A percentile compares a stretch with the other conserved stretches of the same genome.
Conservation (phyloP, 2,888 invertebrate genomes). For the Aporophyla nigra region DNA sequence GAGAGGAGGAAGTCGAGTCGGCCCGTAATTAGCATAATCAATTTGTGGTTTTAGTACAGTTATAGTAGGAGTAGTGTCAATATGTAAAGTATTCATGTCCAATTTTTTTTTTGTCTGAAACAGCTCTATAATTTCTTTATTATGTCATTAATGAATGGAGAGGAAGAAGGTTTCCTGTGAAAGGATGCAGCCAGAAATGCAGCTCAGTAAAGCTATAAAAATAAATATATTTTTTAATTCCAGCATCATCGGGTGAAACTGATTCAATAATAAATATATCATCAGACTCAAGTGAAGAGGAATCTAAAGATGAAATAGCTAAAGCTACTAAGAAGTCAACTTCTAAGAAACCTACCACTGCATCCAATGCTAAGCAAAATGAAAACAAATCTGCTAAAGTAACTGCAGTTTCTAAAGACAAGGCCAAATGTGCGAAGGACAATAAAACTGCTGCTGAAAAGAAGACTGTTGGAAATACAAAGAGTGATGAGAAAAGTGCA, state of each 20-base stretch:
- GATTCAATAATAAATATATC: slow-evolving; percentile 75
- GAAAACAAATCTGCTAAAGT: slow-evolving; percentile 22
- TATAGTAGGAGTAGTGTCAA: background rate
- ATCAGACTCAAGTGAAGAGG: slow-evolving; percentile 73
- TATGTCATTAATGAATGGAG: background rate
- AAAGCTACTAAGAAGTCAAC: slow-evolving; percentile 46
- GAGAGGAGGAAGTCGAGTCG: slow-evolving; percentile 81
- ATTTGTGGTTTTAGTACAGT: background rate
- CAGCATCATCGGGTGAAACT: slow-evolving; percentile 81
- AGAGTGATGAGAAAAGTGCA: slow-evolving; percentile 4
- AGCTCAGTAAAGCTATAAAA: background rate
- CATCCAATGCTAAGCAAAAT: slow-evolving; percentile 30
- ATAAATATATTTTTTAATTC: slow-evolving; percentile 36
- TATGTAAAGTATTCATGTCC: background rate
- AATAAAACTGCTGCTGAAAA: slow-evolving; percentile 16
- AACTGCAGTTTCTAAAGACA: slow-evolving; percentile 13
- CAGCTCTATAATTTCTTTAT: background rate
- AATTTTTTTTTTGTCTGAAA: background rate
- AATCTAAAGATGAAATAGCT: slow-evolving; percentile 55
- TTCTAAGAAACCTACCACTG: slow-evolving; percentile 63
- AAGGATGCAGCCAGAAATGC: background rate
- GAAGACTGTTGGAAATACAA: slow-evolving; percentile 18
- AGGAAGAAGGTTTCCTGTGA: background rate
- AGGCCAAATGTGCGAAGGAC: slow-evolving; percentile 32
- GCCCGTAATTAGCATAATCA: slow-evolving; percentile 66